These are phyloP conservation scores for Lepilemur ruficaudatus DNA, from an alignment of 2,797 vertebrate species.

Conservation along the genomic window DNA sequence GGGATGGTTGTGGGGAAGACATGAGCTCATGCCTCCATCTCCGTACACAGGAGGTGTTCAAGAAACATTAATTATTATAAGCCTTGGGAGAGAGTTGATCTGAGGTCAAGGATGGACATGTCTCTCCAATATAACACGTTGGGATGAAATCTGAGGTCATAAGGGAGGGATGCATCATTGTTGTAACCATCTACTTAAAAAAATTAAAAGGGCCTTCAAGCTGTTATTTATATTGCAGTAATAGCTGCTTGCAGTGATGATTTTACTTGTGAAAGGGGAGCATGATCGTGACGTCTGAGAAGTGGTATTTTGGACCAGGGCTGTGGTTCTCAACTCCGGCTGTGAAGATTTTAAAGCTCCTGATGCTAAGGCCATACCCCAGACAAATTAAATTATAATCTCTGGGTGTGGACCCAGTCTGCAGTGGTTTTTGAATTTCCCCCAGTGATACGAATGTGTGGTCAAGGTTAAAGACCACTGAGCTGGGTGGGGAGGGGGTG, in stretches of 20 bases:
- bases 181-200: background rate
- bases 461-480: background rate
- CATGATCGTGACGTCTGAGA: fast-evolving
- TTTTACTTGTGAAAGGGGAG: background rate
- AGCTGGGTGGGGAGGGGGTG: background rate
- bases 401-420: background rate
- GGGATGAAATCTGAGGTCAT: background rate
- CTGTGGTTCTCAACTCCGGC: background rate
- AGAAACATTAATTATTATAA: background rate
- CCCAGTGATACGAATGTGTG: background rate
- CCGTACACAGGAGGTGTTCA: fast-evolving
- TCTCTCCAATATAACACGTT: background rate
- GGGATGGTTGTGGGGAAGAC: background rate
- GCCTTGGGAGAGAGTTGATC: background rate
- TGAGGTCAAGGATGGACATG: background rate
- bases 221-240: background rate
- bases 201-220: background rate
- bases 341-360: background rate
- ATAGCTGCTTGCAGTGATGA: background rate
- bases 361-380: background rate
- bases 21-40: background rate
- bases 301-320: background rate
- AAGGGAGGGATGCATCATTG: background rate
- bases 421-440: background rate
- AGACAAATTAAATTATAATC: background rate